Conservation (phyloP, 1,140 invertebrate species). For the Bombus difficillimus region DNA sequence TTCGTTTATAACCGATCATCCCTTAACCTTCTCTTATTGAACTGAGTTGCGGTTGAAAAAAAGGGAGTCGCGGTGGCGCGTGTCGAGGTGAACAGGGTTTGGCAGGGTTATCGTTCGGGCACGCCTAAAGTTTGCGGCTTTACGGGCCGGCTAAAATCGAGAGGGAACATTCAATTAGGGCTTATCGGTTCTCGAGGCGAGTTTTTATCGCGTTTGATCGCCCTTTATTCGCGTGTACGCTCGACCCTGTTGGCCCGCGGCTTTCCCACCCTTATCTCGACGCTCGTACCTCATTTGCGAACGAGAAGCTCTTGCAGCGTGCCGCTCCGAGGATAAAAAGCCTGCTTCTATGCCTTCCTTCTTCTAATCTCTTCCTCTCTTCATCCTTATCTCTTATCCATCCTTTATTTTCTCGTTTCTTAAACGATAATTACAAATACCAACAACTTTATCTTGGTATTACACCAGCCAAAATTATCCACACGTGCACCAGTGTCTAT, state of each 20-base stretch:
- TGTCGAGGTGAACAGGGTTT: neutral
- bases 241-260: slow-evolving; percentile 45
- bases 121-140: slow-evolving; percentile 12
- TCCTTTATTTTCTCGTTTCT: neutral
- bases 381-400: neutral
- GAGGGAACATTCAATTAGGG: slow-evolving; percentile 66
- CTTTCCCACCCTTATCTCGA: slow-evolving; percentile 58
- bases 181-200: slow-evolving; percentile 63
- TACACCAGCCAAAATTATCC: too few relatives aligned
- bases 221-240: slow-evolving; percentile 61
- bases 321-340: slow-evolving; percentile 37
- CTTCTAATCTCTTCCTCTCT: slow-evolving; percentile 9
- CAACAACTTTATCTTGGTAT: neutral
- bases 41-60: neutral
- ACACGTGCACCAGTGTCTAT: too few relatives aligned
- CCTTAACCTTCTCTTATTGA: neutral
- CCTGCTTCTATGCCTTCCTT: slow-evolving; percentile 39
- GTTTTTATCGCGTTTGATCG: slow-evolving; percentile 69
- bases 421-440: slow-evolving; percentile 31
- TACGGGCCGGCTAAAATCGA: slow-evolving; percentile 34
- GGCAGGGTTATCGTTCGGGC: neutral
- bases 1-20: neutral
- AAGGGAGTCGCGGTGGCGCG: neutral
- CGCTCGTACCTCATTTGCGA: slow-evolving; percentile 68
- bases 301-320: slow-evolving; percentile 41